These are phyloP conservation scores for Idris sp. DNA, from an alignment of 1,140 invertebrate species.

Conservation along the genomic window DNA sequence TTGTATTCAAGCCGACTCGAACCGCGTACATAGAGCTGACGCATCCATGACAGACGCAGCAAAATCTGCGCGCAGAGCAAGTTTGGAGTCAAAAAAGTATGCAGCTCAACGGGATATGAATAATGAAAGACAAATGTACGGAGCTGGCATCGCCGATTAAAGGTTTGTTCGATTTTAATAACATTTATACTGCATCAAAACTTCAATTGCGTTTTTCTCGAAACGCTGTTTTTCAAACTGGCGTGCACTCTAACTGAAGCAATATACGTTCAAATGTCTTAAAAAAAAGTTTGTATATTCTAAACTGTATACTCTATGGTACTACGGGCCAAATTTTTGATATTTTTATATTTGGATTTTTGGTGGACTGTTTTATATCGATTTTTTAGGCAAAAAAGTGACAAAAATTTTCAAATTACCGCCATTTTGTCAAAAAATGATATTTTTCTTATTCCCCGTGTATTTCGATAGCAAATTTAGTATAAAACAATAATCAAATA, in stretches of 20 bases:
- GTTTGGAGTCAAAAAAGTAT: not conserved
- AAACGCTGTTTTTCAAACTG: conserved; percentile 5
- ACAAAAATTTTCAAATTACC: conserved; percentile 5
- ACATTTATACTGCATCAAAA: conserved; percentile 3
- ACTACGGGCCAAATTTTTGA: not conserved
- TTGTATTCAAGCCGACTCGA: conserved; percentile 13
- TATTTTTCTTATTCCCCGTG: too few species aligned
- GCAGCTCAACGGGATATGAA: not conserved
- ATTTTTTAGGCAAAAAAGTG: conserved; percentile 1
- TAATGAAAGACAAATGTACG: not conserved
- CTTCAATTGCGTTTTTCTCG: conserved; percentile 4
- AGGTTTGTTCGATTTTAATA: not conserved
- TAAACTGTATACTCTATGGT: too few species aligned
- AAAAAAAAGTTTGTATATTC: not conserved
- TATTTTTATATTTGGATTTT: too few species aligned
- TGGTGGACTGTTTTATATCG: too few species aligned
- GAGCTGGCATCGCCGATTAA: too few species aligned
- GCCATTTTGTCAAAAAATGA: too few species aligned
- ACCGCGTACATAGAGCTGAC: not conserved
- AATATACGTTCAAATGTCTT: too few species aligned
- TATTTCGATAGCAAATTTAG: too few species aligned
- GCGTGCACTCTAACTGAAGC: too few species aligned
- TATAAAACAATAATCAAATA: too few species aligned
- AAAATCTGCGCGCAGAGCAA: not conserved
- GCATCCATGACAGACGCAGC: not conserved